Evolutionary conservation across 1,140 invertebrate species (phyloP).

Genomic region (Drosophila subobscura): DNA sequence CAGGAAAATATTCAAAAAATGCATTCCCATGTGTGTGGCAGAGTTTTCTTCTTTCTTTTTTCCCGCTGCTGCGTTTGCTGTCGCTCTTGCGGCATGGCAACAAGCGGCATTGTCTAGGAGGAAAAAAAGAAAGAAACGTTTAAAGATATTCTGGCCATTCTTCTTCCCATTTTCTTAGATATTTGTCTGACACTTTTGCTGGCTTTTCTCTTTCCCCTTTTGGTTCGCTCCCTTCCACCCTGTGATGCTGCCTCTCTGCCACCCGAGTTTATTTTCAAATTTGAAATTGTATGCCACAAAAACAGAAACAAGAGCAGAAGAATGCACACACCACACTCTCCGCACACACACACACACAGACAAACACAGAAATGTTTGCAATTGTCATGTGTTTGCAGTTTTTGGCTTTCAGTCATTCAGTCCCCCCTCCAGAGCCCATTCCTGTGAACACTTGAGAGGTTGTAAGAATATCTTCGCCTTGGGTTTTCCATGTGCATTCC

Average conservation of each 20-base stretch:
- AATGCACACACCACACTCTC: too few relatives aligned
- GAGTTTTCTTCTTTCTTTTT: conserved; percentile 26
- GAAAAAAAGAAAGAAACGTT: conserved; percentile 15
- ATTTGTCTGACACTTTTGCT: conserved; percentile 44
- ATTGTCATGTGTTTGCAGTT: conserved; percentile 67
- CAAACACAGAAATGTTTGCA: conserved; percentile 34
- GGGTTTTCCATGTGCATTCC: too few relatives aligned
- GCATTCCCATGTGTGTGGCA: conserved; percentile 17
- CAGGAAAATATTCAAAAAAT: conserved; percentile 42
- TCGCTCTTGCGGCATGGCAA: conserved; percentile 19
- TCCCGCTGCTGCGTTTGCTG: too few relatives aligned
- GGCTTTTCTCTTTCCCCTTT: background rate
- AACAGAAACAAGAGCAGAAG: conserved; percentile 23
- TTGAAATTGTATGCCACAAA: conserved; percentile 48
- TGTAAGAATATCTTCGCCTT: too few relatives aligned
- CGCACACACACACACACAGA: background rate
- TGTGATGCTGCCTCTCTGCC: conserved; percentile 6
- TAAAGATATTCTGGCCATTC: conserved; percentile 18
- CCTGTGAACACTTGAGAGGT: too few relatives aligned
- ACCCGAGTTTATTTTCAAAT: conserved; percentile 63
- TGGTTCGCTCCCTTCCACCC: background rate
- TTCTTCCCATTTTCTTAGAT: conserved; percentile 18
- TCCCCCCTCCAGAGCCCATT: too few relatives aligned
- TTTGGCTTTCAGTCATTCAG: conserved; percentile 22
- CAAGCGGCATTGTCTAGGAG: conserved; percentile 22